These are phyloP conservation scores for Proctacanthus coquilletti DNA, from an alignment of 1,140 invertebrate species.

Conservation along the genomic window DNA sequence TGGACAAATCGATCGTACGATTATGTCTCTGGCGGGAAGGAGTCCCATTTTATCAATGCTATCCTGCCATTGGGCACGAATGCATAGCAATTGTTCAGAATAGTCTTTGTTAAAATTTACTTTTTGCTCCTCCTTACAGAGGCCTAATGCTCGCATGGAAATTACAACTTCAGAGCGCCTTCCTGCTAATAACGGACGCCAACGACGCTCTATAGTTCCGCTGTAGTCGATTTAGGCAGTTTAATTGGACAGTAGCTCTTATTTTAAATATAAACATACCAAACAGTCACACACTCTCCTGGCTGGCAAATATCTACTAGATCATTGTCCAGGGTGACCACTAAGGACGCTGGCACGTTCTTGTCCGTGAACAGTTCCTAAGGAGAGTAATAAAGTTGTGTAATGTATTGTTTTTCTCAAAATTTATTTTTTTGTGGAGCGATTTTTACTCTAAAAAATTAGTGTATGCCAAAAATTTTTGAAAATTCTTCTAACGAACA, in stretches of 20 bases:
- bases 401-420: no score
- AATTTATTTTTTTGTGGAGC: no score
- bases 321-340: constrained; percentile 71
- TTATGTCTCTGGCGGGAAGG: constrained; percentile 58
- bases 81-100: constrained; percentile 50
- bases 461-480: no score
- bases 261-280: constrained; percentile 34
- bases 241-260: background rate
- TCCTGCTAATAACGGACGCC: constrained; percentile 42
- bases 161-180: constrained; percentile 52
- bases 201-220: constrained; percentile 59
- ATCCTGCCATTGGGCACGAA: constrained; percentile 32
- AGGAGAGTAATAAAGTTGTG: constrained; percentile 13
- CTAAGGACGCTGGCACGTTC: constrained; percentile 59
- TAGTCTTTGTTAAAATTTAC: constrained; percentile 48
- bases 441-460: no score
- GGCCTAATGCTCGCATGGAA: constrained; percentile 54
- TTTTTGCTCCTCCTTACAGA: constrained; percentile 54
- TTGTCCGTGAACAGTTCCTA: constrained; percentile 62
- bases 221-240: no score
- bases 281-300: constrained; percentile 73
- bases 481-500: no score
- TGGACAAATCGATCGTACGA: constrained; percentile 71
- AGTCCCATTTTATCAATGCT: constrained; percentile 14
- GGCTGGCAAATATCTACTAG: constrained; percentile 76